These are phyloP conservation scores for Aplodontia rufa DNA, from an alignment of 2,113 vertebrate genomes.

Conservation along the genomic window DNA sequence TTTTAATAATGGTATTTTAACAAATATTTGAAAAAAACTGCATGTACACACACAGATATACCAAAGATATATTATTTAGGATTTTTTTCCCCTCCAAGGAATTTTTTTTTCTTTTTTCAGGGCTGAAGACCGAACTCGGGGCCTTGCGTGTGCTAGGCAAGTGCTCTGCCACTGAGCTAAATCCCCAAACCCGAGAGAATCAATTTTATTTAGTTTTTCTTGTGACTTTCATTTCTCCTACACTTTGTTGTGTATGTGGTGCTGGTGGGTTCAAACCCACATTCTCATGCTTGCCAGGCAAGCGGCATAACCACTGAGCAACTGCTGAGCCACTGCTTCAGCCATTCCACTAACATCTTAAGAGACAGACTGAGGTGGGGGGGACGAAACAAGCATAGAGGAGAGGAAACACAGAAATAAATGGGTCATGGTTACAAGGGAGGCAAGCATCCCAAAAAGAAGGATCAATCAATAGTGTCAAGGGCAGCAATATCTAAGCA, in stretches of 20 bases:
- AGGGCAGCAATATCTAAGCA: neutral
- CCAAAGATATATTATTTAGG: neutral
- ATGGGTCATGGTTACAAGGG: neutral
- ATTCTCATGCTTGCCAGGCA: too few species aligned
- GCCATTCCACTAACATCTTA: neutral
- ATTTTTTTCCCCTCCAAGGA: neutral
- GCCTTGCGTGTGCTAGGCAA: too few species aligned
- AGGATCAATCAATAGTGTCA: neutral
- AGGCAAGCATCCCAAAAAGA: neutral
- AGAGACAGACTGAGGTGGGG: neutral
- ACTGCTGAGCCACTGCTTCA: too few species aligned
- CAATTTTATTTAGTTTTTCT: too few species aligned
- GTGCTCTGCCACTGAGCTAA: too few species aligned
- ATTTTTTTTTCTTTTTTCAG: too few species aligned
- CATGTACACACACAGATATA: neutral
- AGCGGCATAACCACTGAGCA: too few species aligned
- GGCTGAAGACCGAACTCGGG: too few species aligned
- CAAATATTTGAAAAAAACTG: slow-evolving; percentile 71
- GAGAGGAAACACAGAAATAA: neutral
- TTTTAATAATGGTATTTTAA: slow-evolving; percentile 49
- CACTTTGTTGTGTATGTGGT: too few species aligned
- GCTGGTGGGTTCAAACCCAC: too few species aligned
- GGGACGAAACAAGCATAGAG: neutral
- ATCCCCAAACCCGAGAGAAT: too few species aligned
- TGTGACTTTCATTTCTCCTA: too few species aligned